These are phyloP conservation scores for Tetragonula clypearis DNA, from an alignment of 1,140 invertebrate species.

Conservation along the genomic window DNA sequence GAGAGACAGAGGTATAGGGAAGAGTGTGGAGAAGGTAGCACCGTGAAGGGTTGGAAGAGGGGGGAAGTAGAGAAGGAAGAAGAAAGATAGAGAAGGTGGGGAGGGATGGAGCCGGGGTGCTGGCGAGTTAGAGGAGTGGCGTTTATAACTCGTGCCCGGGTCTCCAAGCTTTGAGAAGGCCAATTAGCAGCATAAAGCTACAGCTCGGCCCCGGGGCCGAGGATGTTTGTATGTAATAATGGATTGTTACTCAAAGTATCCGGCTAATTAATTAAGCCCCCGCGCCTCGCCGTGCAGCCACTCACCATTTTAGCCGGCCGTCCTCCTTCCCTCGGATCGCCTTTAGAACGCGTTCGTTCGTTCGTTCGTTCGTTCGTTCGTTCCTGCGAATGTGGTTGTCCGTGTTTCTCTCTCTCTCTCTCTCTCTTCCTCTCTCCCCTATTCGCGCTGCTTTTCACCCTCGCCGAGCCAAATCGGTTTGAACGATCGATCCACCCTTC, in stretches of 20 bases:
- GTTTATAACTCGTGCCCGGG: constrained; percentile 80
- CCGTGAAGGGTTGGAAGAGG: constrained; percentile 22
- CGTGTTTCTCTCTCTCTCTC: constrained; percentile 16
- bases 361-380: constrained; percentile 9
- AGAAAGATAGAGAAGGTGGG: constrained; percentile 42
- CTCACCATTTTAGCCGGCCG: constrained; percentile 51
- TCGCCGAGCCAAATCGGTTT: constrained; percentile 4
- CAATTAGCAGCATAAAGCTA: constrained; percentile 82
- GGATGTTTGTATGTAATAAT: constrained; percentile 82
- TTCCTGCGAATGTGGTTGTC: constrained; percentile 34
- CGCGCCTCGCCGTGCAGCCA: constrained; percentile 62
- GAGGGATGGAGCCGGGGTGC: constrained; percentile 36
- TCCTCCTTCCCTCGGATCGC: constrained; percentile 32
- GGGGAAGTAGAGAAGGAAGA: constrained; percentile 29
- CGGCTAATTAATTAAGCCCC: constrained; percentile 82
- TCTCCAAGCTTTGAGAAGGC: constrained; percentile 79
- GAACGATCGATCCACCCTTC: constrained; percentile 20
- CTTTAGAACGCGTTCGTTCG: constrained; percentile 42
- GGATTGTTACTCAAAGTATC: constrained; percentile 82
- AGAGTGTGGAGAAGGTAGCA: no score
- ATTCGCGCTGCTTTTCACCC: constrained; percentile 3
- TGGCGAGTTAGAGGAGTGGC: constrained; percentile 66
- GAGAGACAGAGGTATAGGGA: constrained; percentile 20
- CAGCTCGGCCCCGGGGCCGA: constrained; percentile 74
- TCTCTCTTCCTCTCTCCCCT: not conserved